Conservation (phyloP, 1,140 invertebrate genomes). For the Nylanderia fulva region DNA sequence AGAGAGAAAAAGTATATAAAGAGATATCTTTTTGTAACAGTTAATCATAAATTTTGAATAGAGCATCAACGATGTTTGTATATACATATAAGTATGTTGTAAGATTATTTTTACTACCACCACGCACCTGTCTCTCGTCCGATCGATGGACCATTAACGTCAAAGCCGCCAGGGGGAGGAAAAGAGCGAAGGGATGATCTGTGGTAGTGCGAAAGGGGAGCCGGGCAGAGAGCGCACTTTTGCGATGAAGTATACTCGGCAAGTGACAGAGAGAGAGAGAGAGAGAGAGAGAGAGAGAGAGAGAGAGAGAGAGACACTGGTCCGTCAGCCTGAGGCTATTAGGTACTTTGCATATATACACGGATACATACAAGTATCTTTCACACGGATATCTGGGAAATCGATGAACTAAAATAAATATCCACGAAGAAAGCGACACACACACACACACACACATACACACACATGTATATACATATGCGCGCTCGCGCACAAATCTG, state of each 20-base stretch:
- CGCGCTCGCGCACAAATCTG: background rate
- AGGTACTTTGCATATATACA: constrained; percentile 69
- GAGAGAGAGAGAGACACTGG: constrained; percentile 57
- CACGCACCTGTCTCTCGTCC: constrained; percentile 67
- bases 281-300: constrained; percentile 6
- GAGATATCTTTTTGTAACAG: constrained; percentile 22
- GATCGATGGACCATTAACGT: constrained; percentile 76
- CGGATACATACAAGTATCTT: constrained; percentile 62
- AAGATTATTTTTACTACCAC: constrained; percentile 71
- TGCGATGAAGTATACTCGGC: constrained; percentile 68
- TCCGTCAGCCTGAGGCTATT: constrained; percentile 71
- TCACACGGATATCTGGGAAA: constrained; percentile 62
- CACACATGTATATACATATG: background rate
- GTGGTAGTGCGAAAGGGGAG: constrained; percentile 40
- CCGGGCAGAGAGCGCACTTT: constrained; percentile 62
- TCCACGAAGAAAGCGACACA: constrained; percentile 62
- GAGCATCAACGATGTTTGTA: constrained; percentile 17
- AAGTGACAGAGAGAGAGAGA: constrained; percentile 54
- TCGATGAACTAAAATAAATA: constrained; percentile 77
- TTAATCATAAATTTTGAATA: constrained; percentile 42
- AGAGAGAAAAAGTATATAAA: background rate
- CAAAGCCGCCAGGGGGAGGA: constrained; percentile 59
- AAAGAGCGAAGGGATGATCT: constrained; percentile 29
- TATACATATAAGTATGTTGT: constrained; percentile 35
- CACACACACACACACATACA: background rate